Evolutionary conservation across 2,888 invertebrate species (phyloP), one percentile per base, ranked within the genome.

Genomic region (Entomobrya proxima): DNA sequence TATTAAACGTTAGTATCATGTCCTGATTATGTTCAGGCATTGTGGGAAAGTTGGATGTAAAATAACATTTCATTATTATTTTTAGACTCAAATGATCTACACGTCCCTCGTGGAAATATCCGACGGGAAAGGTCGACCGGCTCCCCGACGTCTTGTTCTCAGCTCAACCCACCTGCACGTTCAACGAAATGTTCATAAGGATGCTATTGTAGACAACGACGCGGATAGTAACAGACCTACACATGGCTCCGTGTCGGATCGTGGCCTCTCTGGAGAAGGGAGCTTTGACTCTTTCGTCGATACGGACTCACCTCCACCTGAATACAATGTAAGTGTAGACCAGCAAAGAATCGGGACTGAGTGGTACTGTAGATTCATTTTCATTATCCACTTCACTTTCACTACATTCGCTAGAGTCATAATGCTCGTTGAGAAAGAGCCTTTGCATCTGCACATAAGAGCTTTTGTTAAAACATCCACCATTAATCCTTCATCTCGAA

Each of bases 271-370:
- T 24, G 89, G 89, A 9, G 90, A 88, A 69, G 89, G 88, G n/a
- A 85, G 86, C 72, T 90, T 90, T 77, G 90, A 90, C 85, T 89
- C 89, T 27, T 90, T 89, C 47, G 88, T 72, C n/a, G 89, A 89
- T 52, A 88, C 88, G 9, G 88, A 88, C 55, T 88, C 89, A 5
- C 90, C 90, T 37, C 90, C 89, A 11, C 88, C 90, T 11, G 90
- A 90, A 87, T 87, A 86, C 55, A 89, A 86, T 86, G 89, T 90
- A 86, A 85, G 83, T 82, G 7, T 11, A 55, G 4, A 21, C 2
- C 35, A 35, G 64, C 4, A 55, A 24, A 7, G 6, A 21, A 11
- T 3, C 4, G 24, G 11, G 47, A 47, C 15, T 27, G 9, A 24
- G 21, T n/a, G n/a, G n/a, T n/a, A n/a, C n/a, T n/a, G 21, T 6